Evolutionary conservation across 2,888 invertebrate genomes (phyloP), one percentile per base, ranked within the genome.

Genomic region (Cheilosia vernalis): DNA sequence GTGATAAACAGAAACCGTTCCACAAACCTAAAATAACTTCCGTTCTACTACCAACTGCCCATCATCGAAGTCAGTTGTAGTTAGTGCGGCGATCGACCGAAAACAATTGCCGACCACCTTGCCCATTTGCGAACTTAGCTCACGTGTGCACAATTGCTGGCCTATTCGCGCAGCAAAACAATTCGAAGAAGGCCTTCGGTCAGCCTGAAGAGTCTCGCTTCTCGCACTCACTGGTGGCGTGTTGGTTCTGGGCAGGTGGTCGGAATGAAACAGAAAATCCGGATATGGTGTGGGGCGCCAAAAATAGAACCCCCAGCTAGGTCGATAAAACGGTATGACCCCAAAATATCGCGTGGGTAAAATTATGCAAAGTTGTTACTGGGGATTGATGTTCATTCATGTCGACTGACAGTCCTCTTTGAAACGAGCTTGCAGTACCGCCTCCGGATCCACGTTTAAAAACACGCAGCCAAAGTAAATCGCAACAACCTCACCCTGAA

Each of bases 11-110:
- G 66, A 61, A 40, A 49, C 44, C 44, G 73, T 73, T 80, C 79
- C 66, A 47, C 15, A 80, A 67, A 80, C 79, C 72, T 55, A 33
- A 73, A 80, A 73, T 7, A 53, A n/a, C 53, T 80, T 80, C 79
- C 79, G 79, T 80, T 73, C 79, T 47, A 49, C 37, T 53, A 42
- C 37, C 47, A 42, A 24, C 51, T 42, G 17, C 17, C 60, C 66
- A 24, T 53, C 49, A 51, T 42, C 10, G 56, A 1, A 13, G 37
- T 55, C 27, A n/a, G 30, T 15, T 7, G 30, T n/a, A 37, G 37
- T 21, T 15, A 21, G 19, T 47, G 47, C 37, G 13, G 56, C 17
- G 49, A 44, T 56, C 40, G 56, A 63, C 27, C 60, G 44, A 58
- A 63, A 79, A 79, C 79, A 73, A 73, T 72, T 60, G 44, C 19